phyloP scores from a whole-genome alignment of 2,888 invertebrate species.

The Carabus problematicus region DNA sequence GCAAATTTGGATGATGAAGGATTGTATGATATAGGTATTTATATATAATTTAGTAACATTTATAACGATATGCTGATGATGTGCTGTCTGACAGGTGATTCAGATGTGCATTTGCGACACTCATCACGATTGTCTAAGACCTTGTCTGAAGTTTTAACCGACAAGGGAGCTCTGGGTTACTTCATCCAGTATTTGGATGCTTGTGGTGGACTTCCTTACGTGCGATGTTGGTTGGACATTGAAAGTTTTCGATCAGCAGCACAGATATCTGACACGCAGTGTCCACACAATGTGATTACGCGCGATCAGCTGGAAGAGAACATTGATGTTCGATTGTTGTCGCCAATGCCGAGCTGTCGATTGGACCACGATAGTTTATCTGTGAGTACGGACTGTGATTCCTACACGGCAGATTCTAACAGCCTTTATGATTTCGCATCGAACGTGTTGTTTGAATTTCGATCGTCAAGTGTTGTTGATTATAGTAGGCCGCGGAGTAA shows the following conservation, averaged over 20 bases:
- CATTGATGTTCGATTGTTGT: constrained; percentile 33
- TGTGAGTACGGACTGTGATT: constrained; percentile 60
- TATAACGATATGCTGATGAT: constrained; percentile 1
- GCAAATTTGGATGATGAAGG: constrained; percentile 55
- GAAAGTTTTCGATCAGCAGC: constrained; percentile 68
- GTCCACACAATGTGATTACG: constrained; percentile 23
- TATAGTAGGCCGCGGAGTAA: background rate
- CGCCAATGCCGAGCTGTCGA: constrained; percentile 49
- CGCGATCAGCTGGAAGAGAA: constrained; percentile 41
- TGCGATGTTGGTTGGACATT: constrained; percentile 80
- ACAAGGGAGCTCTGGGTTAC: constrained; percentile 81
- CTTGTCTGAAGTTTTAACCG: constrained; percentile 76
- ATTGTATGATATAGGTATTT: constrained; percentile 54
- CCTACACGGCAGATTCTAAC: constrained; percentile 56
- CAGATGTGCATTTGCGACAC: constrained; percentile 49
- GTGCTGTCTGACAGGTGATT: constrained; percentile 49
- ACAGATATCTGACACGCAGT: constrained; percentile 25
- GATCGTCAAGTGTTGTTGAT: constrained; percentile 32
- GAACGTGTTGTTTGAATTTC: constrained; percentile 10
- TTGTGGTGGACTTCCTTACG: constrained; percentile 69
- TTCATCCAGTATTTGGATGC: constrained; percentile 87
- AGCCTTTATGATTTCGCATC: constrained; percentile 55
- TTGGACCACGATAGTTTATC: constrained; percentile 59
- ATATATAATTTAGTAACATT: constrained; percentile 24
- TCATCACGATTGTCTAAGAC: constrained; percentile 75